Base-by-base conservation (phyloP, 2,888 invertebrate species). In the Plagiodera versicolora region DNA sequence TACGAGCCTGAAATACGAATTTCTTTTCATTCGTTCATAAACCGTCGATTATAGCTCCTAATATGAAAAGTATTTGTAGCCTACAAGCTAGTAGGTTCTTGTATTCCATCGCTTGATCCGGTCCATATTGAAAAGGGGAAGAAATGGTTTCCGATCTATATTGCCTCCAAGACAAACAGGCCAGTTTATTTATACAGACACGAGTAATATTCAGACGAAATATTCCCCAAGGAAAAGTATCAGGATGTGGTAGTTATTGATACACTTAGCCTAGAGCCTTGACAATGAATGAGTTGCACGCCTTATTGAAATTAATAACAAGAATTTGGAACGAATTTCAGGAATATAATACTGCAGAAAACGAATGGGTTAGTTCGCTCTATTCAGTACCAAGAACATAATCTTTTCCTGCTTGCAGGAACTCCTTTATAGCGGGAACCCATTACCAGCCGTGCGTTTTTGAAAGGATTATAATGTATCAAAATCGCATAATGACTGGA, bases 401-500 rank as follows among this genome's bases (percentile, higher is more conserved):
- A 39, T 39, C 39, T 39, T 39, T 11, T 14, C 39, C 39, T n/a
- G 14, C 14, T 39, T n/a, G 10, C 39, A 3, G n/a, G 39, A 39
- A 14, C 14, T 39, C 39, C 39, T 39, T 39, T 39, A 14, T 39
- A 11, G 39, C 3, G n/a, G 14, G 14, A 39, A 39, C 39, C 39
- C 39, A 39, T 39, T 39, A 39, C 39, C 39, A n/a, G 39, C 2
- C 39, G 32, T 10, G 32, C 32, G 1, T 39, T 39, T 39, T 39
- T 39, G 39, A 39, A 39, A 39, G 39, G 39, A 39, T 39, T 39
- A 39, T 39, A 14, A 59, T 57, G 61, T 67, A 61, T 61, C 56
- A 66, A 67, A 66, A 58, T 59, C 63, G 14, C 67, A 66, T 67
- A 67, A 67, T 67, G 66, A 67, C 67, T 67, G 64, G 61, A 65